Percentiles rank a stretch among this genome's conserved stretches.
Evolutionary conservation across 2,113 vertebrate genomes (phyloP).

Genomic region (Malurus melanocephalus): DNA sequence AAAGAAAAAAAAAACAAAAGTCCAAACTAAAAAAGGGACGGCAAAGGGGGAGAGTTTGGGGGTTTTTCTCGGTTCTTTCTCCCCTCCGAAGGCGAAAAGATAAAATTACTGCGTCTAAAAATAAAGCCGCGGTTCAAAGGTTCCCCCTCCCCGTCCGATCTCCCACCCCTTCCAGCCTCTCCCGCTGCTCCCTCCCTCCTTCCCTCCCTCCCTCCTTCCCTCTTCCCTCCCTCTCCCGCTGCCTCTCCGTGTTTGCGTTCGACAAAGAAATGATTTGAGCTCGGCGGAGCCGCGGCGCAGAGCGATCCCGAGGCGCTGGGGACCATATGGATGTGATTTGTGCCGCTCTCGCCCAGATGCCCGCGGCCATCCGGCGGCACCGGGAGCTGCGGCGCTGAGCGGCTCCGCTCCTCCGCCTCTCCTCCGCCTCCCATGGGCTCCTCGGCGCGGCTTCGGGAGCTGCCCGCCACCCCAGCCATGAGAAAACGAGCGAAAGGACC

Average conservation of each 20-base stretch:
- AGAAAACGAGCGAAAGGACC: constrained; percentile 15
- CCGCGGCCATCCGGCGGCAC: constrained; percentile 35
- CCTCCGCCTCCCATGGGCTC: background rate
- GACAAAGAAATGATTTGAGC: constrained; percentile 81
- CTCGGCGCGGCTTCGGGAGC: background rate
- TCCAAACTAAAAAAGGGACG: background rate
- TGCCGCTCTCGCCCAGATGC: constrained; percentile 75
- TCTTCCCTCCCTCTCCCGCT: background rate
- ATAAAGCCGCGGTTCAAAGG: constrained; percentile 70
- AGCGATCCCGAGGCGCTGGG: constrained; percentile 71
- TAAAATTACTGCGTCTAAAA: constrained; percentile 85
- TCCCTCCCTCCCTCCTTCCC: background rate
- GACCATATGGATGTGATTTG: constrained; percentile 90
- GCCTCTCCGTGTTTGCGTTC: constrained; percentile 50
- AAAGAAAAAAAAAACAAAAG: background rate
- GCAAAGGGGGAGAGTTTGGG: background rate
- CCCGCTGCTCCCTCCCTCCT: constrained; percentile 15
- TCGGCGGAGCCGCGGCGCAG: constrained; percentile 78
- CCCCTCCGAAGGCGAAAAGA: constrained; percentile 39
- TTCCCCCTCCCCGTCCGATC: background rate
- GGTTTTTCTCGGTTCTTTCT: background rate
- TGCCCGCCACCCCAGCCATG: constrained; percentile 5
- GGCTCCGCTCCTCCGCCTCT: background rate
- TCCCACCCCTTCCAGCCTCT: constrained; percentile 48
- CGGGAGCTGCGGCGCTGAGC: constrained; percentile 22